These are phyloP conservation scores for Psilanteris sp. DNA, from an alignment of 1,140 invertebrate genomes.

Conservation along the genomic window DNA sequence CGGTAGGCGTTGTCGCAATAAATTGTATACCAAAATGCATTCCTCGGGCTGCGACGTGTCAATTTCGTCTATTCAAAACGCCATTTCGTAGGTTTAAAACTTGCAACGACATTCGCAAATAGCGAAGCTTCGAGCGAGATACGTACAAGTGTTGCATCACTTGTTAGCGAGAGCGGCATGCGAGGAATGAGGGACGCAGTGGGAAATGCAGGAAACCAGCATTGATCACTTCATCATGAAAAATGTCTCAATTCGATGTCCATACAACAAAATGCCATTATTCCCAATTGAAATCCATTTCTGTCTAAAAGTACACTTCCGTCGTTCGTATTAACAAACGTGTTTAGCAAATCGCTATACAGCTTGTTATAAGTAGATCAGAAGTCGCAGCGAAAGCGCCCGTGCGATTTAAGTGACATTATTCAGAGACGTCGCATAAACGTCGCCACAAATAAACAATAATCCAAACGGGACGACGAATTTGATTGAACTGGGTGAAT, in stretches of 20 bases:
- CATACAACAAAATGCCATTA: conserved; percentile 9
- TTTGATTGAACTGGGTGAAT: too few relatives aligned
- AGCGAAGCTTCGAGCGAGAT: conserved; percentile 27
- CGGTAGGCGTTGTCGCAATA: too few relatives aligned
- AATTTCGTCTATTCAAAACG: conserved; percentile 20
- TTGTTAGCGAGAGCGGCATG: conserved; percentile 50
- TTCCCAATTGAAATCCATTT: neutral
- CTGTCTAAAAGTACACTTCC: too few relatives aligned
- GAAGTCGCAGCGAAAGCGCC: too few relatives aligned
- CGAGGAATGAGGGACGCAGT: conserved; percentile 47
- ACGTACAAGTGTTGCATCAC: conserved; percentile 47
- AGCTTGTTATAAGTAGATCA: too few relatives aligned
- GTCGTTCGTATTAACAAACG: too few relatives aligned
- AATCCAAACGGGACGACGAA: too few relatives aligned
- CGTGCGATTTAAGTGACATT: too few relatives aligned
- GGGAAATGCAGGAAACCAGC: conserved; percentile 51
- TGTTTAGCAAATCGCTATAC: too few relatives aligned
- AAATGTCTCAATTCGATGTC: conserved; percentile 41
- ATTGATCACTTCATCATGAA: conserved; percentile 55
- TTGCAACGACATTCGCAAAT: conserved; percentile 12
- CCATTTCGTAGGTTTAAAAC: conserved; percentile 31
- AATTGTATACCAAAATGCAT: conserved; percentile 12
- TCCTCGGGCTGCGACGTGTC: conserved; percentile 6
- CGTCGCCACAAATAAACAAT: too few relatives aligned
- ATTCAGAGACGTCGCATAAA: too few relatives aligned